phyloP scores from a whole-genome alignment of 2,113 vertebrate genomes.

The Nothocercus julius region DNA sequence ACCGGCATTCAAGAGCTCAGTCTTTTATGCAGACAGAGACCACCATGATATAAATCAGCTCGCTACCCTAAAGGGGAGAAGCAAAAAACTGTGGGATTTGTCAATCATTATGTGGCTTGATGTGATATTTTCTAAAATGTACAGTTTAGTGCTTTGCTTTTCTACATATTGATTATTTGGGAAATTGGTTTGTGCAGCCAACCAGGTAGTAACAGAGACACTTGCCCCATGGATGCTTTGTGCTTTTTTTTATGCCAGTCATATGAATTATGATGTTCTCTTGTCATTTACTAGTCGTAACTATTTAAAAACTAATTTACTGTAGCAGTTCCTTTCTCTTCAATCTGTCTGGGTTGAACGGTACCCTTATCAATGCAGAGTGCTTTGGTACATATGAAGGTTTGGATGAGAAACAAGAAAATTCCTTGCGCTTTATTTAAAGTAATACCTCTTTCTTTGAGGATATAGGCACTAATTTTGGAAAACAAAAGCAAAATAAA shows the following conservation, averaged over 20 bases:
- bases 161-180: background rate
- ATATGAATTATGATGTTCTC: constrained; percentile 20
- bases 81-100: constrained; percentile 1
- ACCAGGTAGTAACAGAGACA: background rate
- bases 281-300: background rate
- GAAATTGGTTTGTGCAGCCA: constrained; percentile 8
- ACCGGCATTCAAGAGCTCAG: constrained; percentile 80
- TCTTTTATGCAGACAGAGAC: constrained; percentile 93
- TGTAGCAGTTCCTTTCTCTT: background rate
- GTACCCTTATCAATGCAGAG: background rate
- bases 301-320: constrained; percentile 20
- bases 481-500: background rate
- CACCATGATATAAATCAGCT: constrained; percentile 80
- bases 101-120: constrained; percentile 19
- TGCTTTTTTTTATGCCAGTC: background rate
- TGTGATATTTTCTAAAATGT: constrained; percentile 51
- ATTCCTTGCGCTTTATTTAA: background rate
- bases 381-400: background rate
- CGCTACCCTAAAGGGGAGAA: background rate
- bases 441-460: background rate
- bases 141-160: constrained; percentile 53
- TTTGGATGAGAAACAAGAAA: background rate
- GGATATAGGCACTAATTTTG: background rate
- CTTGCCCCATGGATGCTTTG: background rate
- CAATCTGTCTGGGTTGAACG: background rate